Evolutionary conservation across 2,888 invertebrate genomes (phyloP).

Genomic region (Epirrhoe alternata): DNA sequence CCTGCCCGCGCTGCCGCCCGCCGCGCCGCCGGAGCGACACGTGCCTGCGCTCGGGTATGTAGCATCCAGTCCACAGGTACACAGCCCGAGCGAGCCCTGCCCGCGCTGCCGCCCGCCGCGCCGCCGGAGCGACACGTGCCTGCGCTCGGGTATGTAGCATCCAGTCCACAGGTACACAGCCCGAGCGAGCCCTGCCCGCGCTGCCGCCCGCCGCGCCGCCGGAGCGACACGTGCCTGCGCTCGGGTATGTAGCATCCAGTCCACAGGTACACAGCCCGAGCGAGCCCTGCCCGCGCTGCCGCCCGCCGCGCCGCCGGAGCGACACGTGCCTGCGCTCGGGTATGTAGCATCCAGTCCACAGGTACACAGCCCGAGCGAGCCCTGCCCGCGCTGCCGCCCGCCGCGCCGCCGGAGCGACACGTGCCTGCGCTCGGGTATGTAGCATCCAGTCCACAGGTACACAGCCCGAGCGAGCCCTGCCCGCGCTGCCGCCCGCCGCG

Average conservation of each 20-base stretch:
- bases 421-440: constrained; percentile 52
- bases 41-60: no score
- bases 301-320: no score
- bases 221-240: constrained; percentile 50
- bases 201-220: no score
- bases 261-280: no score
- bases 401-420: background rate
- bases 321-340: constrained; percentile 52
- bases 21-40: constrained; percentile 45
- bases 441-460: no score
- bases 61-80: no score
- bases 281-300: constrained; percentile 35
- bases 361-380: no score
- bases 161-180: no score
- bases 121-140: constrained; percentile 44
- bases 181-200: constrained; percentile 40
- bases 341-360: no score
- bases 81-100: no score
- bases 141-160: constrained; percentile 44
- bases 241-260: constrained; percentile 35
- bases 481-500: constrained; percentile 34
- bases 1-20: constrained; percentile 62
- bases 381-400: constrained; percentile 34
- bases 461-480: no score
- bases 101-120: constrained; percentile 34